Conservation (phyloP, 2,888 invertebrate genomes). For the Atethmia centrago region DNA sequence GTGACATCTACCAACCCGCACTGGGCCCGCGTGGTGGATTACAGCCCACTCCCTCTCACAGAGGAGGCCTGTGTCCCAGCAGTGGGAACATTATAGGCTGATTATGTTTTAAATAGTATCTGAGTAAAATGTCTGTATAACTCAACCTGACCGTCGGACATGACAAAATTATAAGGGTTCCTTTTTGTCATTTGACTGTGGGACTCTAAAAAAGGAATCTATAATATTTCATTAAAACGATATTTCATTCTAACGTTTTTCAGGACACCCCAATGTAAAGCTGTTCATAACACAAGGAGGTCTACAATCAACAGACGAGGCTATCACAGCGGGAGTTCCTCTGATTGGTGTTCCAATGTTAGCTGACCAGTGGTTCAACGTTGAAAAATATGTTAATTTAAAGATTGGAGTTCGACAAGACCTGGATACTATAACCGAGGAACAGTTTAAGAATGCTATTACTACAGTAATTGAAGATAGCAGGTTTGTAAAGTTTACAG, state of each 20-base stretch:
- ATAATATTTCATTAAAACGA: too few species aligned
- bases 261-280: constrained; percentile 84
- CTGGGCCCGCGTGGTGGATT: too few species aligned
- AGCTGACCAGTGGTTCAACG: constrained; percentile 82
- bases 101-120: too few species aligned
- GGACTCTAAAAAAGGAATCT: too few species aligned
- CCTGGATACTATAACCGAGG: constrained; percentile 70
- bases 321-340: constrained; percentile 80
- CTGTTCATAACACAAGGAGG: constrained; percentile 84
- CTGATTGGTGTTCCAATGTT: constrained; percentile 82
- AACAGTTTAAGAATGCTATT: constrained; percentile 69
- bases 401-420: constrained; percentile 77
- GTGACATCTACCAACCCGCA: too few species aligned
- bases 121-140: too few species aligned
- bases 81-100: too few species aligned
- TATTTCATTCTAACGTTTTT: constrained; percentile 6
- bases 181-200: too few species aligned
- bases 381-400: constrained; percentile 70
- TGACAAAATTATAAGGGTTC: too few species aligned
- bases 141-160: too few species aligned
- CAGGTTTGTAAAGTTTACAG: constrained; percentile 48
- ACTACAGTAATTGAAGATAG: constrained; percentile 64
- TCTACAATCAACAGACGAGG: constrained; percentile 83
- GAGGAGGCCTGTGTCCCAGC: too few species aligned
- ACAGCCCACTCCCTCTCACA: too few species aligned